A percentile compares a stretch with the other conserved stretches of the same genome.
Evolutionary conservation across 1,140 invertebrate genomes (phyloP).

Genomic region (Drosophila setifemur): DNA sequence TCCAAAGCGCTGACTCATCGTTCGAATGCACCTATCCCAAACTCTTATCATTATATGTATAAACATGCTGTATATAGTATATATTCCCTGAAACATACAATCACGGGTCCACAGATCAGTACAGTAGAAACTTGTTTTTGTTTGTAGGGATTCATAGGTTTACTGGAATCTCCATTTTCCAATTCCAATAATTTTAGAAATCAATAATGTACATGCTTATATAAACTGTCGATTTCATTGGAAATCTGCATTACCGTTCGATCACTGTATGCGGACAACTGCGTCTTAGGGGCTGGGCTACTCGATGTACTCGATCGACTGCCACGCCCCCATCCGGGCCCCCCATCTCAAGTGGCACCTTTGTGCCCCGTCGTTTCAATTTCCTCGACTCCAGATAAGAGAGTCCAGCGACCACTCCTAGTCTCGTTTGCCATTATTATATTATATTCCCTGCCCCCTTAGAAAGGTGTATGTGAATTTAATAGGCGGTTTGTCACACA

Average conservation of each 20-base stretch:
- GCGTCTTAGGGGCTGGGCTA: background rate
- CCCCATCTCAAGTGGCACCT: slow-evolving; percentile 17
- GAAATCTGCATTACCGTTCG: background rate
- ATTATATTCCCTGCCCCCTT: background rate
- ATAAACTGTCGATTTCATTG: no score
- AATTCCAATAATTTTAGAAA: no score
- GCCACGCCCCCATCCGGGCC: slow-evolving; percentile 12
- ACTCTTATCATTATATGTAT: slow-evolving; percentile 1
- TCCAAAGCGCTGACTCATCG: slow-evolving; percentile 26
- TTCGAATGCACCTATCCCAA: slow-evolving; percentile 18
- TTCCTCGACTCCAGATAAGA: slow-evolving; percentile 38
- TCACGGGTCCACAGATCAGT: background rate
- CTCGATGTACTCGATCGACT: background rate
- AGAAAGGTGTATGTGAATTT: background rate
- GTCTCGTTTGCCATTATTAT: slow-evolving; percentile 23
- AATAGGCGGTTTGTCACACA: background rate
- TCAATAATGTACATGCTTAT: no score
- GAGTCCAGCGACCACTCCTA: slow-evolving; percentile 7
- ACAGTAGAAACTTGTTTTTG: background rate
- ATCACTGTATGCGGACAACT: background rate
- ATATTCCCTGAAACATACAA: background rate
- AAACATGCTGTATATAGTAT: no score
- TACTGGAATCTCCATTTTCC: background rate
- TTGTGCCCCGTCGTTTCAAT: slow-evolving; percentile 3
- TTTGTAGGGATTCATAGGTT: no score